Evolutionary conservation across 2,888 invertebrate genomes (phyloP).

Genomic region (Unio pictorum): DNA sequence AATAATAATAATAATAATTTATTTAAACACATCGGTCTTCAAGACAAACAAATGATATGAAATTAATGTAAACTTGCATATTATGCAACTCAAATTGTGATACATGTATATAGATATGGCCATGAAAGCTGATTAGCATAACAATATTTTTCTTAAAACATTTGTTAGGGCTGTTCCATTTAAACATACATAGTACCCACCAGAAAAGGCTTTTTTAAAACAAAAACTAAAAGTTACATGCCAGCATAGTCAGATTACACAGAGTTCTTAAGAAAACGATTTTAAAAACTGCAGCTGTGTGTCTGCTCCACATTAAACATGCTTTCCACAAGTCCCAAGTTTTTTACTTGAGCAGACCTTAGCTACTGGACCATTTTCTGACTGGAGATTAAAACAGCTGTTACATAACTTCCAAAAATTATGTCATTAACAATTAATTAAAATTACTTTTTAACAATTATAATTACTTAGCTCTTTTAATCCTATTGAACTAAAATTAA

Average conservation of each 20-base stretch:
- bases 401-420: conserved; percentile 9
- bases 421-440: too few relatives aligned
- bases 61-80: too few relatives aligned
- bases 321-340: too few relatives aligned
- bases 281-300: too few relatives aligned
- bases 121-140: neutral
- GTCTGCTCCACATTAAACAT: too few relatives aligned
- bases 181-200: neutral
- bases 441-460: too few relatives aligned
- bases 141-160: neutral
- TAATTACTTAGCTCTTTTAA: too few relatives aligned
- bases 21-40: too few relatives aligned
- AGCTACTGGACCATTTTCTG: neutral
- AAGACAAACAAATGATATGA: too few relatives aligned
- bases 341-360: neutral
- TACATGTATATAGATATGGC: neutral
- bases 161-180: neutral
- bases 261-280: neutral
- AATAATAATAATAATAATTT: too few relatives aligned
- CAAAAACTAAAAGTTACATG: neutral
- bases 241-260: neutral
- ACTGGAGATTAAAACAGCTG: neutral
- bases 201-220: neutral
- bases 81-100: too few relatives aligned
- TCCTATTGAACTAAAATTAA: too few relatives aligned